Conservation (phyloP, 2,888 invertebrate genomes). For the Lepidonotus clava region DNA sequence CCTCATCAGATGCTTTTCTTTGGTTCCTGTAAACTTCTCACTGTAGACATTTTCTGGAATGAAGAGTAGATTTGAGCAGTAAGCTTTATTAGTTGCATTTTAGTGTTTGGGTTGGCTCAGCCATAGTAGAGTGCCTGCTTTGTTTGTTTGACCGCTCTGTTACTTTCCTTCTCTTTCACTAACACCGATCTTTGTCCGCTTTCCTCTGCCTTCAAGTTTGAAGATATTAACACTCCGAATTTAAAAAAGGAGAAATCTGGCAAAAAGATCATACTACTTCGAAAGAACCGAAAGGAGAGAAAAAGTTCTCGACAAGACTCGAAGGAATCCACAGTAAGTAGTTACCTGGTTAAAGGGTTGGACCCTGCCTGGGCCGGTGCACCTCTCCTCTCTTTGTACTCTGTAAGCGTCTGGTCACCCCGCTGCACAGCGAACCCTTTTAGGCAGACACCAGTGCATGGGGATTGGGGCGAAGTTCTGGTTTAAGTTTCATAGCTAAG, state of each 20-base stretch:
- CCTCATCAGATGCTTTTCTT: too few species aligned
- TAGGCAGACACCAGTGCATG: too few species aligned
- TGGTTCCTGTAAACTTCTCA: too few species aligned
- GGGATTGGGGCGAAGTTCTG: too few species aligned
- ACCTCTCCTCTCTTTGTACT: neutral
- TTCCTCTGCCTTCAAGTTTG: conserved; percentile 40
- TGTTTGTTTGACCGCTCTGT: neutral
- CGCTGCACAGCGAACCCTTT: too few species aligned
- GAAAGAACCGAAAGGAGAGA: conserved; percentile 23
- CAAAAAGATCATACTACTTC: conserved; percentile 38
- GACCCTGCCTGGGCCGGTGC: too few species aligned
- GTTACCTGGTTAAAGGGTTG: too few species aligned
- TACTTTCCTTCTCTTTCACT: neutral
- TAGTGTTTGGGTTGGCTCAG: neutral
- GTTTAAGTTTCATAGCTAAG: too few species aligned
- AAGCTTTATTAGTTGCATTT: too few species aligned
- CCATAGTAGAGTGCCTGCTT: neutral
- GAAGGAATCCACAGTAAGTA: conserved; percentile 42
- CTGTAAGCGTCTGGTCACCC: too few species aligned
- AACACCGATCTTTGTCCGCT: conserved; percentile 36
- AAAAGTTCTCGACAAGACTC: conserved; percentile 40
- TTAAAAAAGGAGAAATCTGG: conserved; percentile 49
- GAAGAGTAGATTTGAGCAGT: too few species aligned
- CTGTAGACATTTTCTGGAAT: too few species aligned
- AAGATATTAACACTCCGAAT: conserved; percentile 41